Conservation (phyloP, 2,113 vertebrate species). For the Miniopterus natalensis region DNA sequence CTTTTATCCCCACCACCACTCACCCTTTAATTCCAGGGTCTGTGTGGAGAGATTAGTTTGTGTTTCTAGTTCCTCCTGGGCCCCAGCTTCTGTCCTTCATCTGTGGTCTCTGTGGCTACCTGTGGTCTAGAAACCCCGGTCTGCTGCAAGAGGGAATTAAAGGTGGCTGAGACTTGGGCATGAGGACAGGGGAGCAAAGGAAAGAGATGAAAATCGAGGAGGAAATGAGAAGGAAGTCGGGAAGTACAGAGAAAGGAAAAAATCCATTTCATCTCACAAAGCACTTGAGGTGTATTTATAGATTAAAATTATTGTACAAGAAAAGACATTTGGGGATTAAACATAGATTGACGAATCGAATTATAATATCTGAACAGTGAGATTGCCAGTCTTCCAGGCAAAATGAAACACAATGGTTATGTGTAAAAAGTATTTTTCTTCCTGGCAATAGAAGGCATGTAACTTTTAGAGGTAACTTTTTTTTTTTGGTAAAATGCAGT, state of each 20-base stretch:
- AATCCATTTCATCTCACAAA: background rate
- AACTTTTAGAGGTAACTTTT: background rate
- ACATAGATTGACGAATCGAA: background rate
- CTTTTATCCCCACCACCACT: background rate
- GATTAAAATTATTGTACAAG: background rate
- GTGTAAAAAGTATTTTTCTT: background rate
- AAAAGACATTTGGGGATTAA: background rate
- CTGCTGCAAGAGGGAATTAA: background rate
- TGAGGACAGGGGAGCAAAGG: background rate
- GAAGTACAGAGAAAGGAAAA: background rate
- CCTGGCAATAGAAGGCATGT: background rate
- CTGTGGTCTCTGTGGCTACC: background rate
- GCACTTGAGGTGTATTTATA: background rate
- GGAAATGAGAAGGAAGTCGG: background rate
- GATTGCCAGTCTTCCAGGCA: background rate
- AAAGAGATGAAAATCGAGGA: background rate
- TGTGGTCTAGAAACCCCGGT: background rate
- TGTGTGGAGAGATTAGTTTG: rapidly evolving
- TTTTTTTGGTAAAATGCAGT: background rate
- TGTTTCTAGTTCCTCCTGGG: background rate
- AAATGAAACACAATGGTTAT: background rate
- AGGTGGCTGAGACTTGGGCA: background rate
- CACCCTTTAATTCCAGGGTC: background rate
- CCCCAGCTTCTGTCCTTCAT: background rate
- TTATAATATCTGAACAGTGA: background rate